A percentile compares a stretch with the other conserved stretches of the same genome.
Conservation (phyloP, 2,888 invertebrate genomes). For the Melanophora roralis region DNA sequence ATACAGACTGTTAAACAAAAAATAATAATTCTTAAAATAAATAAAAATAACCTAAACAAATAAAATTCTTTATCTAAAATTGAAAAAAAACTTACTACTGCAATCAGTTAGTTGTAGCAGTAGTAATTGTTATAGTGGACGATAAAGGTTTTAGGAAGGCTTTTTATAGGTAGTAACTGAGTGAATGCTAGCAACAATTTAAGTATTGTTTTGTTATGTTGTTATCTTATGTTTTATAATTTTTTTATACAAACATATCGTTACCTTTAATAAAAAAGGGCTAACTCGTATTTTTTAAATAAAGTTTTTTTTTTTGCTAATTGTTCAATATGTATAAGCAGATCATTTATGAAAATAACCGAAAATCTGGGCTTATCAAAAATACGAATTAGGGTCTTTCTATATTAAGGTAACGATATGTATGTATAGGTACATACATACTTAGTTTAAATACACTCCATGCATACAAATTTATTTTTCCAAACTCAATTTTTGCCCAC, state of each 20-base stretch:
- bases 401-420: no score
- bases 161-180: neutral
- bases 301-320: no score
- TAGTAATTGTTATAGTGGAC: neutral
- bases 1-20: conserved; percentile 14
- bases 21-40: conserved; percentile 19
- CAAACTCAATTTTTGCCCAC: neutral
- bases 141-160: conserved; percentile 1
- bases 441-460: conserved; percentile 42
- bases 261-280: no score
- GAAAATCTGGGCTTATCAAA: no score
- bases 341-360: no score
- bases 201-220: conserved; percentile 1
- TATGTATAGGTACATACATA: no score
- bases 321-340: no score
- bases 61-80: conserved; percentile 41
- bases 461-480: conserved; percentile 45
- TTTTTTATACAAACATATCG: neutral
- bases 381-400: no score
- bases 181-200: neutral
- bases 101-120: conserved; percentile 12
- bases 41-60: conserved; percentile 12
- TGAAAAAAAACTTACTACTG: conserved; percentile 14
- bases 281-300: no score
- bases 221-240: no score